A percentile compares a stretch with the other conserved stretches of the same genome.
These are phyloP conservation scores for Hirundo rustica DNA, from an alignment of 2,797 vertebrate genomes.

Conservation along the genomic window DNA sequence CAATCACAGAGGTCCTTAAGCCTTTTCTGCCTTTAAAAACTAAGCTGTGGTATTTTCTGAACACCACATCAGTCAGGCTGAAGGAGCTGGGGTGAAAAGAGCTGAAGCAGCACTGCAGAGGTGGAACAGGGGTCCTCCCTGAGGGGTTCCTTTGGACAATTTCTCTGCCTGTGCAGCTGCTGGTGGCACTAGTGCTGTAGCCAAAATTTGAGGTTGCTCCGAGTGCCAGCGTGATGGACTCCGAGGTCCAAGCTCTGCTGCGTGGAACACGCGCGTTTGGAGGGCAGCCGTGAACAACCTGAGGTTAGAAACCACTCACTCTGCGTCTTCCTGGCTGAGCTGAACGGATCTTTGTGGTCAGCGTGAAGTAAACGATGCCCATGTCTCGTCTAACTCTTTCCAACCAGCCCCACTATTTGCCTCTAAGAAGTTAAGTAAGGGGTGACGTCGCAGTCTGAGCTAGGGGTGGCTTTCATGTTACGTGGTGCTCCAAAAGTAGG, in stretches of 20 bases:
- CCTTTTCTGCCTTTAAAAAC: not conserved
- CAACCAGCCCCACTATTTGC: not conserved
- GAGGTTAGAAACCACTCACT: not conserved
- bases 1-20: not conserved
- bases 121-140: not conserved
- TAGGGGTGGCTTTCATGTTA: conserved; percentile 64
- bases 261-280: accelerated
- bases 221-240: not conserved
- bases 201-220: not conserved
- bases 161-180: not conserved
- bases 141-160: not conserved
- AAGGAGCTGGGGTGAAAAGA: not conserved
- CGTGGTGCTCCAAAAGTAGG: conserved; percentile 71
- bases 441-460: conserved; percentile 58
- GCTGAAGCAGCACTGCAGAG: not conserved
- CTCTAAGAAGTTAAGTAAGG: conserved; percentile 67
- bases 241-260: not conserved
- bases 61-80: not conserved
- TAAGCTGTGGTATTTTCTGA: not conserved
- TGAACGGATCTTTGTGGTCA: conserved; percentile 3
- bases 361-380: not conserved
- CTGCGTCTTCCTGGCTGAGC: not conserved
- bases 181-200: not conserved
- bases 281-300: not conserved
- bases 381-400: not conserved